Conservation (phyloP, 2,113 vertebrate species). For the Equus przewalskii region DNA sequence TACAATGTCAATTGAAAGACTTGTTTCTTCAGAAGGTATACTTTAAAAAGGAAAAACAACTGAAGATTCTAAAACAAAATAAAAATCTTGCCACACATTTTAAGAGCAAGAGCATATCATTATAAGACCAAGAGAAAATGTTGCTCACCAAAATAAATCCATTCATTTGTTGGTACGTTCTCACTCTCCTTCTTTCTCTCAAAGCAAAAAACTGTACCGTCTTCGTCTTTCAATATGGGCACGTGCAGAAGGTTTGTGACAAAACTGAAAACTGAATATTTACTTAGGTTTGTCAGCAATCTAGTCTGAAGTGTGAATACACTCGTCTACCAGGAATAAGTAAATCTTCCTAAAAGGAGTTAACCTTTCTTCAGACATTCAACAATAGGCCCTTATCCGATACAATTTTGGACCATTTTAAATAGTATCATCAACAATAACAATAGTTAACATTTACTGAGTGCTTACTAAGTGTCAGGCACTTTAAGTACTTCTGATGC, state of each 20-base stretch:
- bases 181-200: not conserved
- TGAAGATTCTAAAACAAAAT: constrained; percentile 49
- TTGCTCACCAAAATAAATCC: not conserved
- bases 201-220: not conserved
- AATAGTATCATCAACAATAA: not conserved
- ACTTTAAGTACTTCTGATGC: not conserved
- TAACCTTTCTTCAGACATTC: not conserved
- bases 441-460: not conserved
- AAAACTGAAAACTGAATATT: constrained; percentile 29
- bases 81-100: not conserved
- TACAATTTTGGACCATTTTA: not conserved
- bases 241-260: not conserved
- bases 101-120: not conserved
- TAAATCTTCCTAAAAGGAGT: not conserved
- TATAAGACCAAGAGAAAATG: constrained; percentile 26
- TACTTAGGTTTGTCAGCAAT: not conserved
- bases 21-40: constrained; percentile 51
- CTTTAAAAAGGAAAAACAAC: constrained; percentile 68
- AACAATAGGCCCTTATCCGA: not conserved
- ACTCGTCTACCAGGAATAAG: not conserved
- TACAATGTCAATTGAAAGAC: constrained; percentile 68
- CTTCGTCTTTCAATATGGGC: not conserved
- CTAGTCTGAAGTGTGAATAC: not conserved
- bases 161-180: not conserved
- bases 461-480: not conserved